phyloP scores from a whole-genome alignment of 2,113 vertebrate species.

The Anoura caudifer region DNA sequence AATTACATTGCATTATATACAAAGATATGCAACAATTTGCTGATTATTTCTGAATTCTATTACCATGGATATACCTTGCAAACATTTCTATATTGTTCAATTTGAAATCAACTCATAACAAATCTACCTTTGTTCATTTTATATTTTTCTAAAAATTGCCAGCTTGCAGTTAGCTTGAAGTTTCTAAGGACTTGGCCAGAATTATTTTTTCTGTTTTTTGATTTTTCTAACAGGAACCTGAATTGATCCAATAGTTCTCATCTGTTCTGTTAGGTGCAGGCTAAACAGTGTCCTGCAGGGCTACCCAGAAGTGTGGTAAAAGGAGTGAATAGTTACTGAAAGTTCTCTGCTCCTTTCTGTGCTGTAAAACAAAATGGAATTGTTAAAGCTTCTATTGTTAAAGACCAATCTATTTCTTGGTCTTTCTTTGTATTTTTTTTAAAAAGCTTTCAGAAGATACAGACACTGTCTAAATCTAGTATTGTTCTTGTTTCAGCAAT shows the following conservation, averaged over 20 bases:
- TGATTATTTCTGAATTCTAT: background rate
- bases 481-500: slow-evolving; percentile 24
- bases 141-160: background rate
- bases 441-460: background rate
- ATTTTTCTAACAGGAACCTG: background rate
- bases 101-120: background rate
- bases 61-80: background rate
- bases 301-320: background rate
- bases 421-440: background rate
- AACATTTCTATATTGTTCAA: background rate
- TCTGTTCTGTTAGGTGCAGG: background rate
- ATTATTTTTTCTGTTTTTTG: background rate
- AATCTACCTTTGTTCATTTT: background rate
- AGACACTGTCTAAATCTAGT: background rate
- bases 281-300: background rate
- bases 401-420: background rate
- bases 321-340: background rate
- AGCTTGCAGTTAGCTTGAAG: background rate
- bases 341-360: background rate
- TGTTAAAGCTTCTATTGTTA: background rate
- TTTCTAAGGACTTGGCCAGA: background rate
- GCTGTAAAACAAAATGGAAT: background rate
- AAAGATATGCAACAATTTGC: background rate
- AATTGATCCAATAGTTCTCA: background rate
- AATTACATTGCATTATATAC: background rate